phyloP scores from a whole-genome alignment of 2,113 vertebrate species.

The Myotis yumanensis region DNA sequence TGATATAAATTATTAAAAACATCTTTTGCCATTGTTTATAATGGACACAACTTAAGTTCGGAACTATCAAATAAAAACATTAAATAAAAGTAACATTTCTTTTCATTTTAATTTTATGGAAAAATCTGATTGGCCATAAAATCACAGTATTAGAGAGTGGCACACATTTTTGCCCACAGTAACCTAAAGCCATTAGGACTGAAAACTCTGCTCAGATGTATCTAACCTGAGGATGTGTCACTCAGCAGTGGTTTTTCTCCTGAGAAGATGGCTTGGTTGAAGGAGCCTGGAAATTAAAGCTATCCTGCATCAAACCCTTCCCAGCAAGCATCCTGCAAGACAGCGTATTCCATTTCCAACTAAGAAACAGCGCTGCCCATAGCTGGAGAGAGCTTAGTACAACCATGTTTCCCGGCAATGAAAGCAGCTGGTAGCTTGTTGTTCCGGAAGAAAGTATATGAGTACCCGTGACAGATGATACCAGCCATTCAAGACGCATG shows the following conservation, averaged over 20 bases:
- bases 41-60: not conserved
- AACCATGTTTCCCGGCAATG: not conserved
- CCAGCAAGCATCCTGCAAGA: not conserved
- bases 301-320: not conserved
- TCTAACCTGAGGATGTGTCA: not conserved
- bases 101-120: constrained; percentile 3
- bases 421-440: not conserved
- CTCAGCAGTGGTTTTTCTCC: not conserved
- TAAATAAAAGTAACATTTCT: not conserved
- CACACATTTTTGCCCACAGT: not conserved
- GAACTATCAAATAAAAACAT: not conserved
- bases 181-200: not conserved
- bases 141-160: not conserved
- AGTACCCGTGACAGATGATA: not conserved
- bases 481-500: no score
- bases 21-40: not conserved
- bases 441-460: not conserved
- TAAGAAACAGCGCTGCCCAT: not conserved
- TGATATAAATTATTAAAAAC: not conserved
- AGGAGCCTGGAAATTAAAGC: not conserved
- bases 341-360: not conserved
- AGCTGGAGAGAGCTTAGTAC: not conserved
- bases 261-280: not conserved
- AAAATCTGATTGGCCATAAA: not conserved
- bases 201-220: not conserved